Evolutionary conservation across 2,797 vertebrate species (phyloP).

Genomic region (Poeciliopsis paucimaculata): DNA sequence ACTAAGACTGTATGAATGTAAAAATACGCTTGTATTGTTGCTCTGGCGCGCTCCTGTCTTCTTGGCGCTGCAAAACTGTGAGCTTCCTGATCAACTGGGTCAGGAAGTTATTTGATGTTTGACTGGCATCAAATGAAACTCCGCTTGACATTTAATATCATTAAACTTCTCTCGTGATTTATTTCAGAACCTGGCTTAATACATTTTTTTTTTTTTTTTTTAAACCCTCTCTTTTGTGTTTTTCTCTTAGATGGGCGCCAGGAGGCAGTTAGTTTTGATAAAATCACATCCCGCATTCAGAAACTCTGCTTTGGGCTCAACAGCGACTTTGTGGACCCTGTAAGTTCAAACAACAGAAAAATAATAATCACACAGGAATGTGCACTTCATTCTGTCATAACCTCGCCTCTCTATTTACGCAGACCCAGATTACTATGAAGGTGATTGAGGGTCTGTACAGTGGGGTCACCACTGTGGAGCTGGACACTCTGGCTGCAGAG

Average conservation of each 20-base stretch:
- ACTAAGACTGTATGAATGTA: background rate
- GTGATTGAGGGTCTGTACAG: constrained; percentile 96
- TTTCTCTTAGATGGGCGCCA: constrained; percentile 88
- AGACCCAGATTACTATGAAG: constrained; percentile 95
- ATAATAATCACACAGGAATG: background rate
- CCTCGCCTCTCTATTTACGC: background rate
- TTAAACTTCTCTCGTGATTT: background rate
- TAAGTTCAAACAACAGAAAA: constrained; percentile 47
- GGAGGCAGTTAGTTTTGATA: constrained; percentile 95
- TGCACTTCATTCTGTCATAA: background rate
- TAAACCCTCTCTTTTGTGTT: background rate
- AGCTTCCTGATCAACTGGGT: background rate
- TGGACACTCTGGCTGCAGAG: constrained; percentile 94
- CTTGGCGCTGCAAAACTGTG: constrained; percentile 6
- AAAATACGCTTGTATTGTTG: background rate
- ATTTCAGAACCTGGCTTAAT: background rate
- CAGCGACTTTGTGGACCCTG: constrained; percentile 91
- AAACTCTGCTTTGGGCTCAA: constrained; percentile 98
- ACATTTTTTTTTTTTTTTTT: too few relatives aligned
- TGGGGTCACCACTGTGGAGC: constrained; percentile 92
- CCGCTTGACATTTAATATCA: background rate
- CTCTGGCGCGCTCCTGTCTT: constrained; percentile 55
- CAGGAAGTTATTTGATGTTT: too few relatives aligned
- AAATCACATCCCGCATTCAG: constrained; percentile 97
- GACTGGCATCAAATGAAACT: background rate